Evolutionary conservation across 1,140 invertebrate genomes (phyloP), one percentile per base, ranked within the genome.

Genomic region (Sipha flava): DNA sequence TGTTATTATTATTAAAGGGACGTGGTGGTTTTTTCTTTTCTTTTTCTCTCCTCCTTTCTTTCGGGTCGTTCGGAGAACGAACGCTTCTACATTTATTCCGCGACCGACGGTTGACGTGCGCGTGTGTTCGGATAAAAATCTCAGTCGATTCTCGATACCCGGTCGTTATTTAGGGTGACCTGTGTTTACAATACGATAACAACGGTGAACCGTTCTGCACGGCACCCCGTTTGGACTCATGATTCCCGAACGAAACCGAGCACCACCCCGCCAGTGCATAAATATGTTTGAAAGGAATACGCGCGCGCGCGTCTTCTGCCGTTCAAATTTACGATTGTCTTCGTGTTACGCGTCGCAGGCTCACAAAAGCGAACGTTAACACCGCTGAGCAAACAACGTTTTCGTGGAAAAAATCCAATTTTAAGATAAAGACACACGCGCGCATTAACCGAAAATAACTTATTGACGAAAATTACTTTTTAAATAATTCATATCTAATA

Each of bases 91-190:
- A n/a, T n/a, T n/a, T n/a, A 62, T 31, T 21, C 59, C n/a, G n/a
- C 26, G 43, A 66, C 26, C 34, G 64, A 43, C 64, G 26, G 43
- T 34, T 66, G n/a, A n/a, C n/a, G n/a, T n/a, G n/a, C n/a, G n/a
- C 64, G 64, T 43, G 64, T 43, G 64, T 66, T 66, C 37, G 73
- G 73, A 77, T 77, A 77, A 77, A 77, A 77, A 77, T 77, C 73
- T 77, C 43, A 29, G 73, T 70, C 66, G 40, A 47, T 70, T 77
- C 47, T 40, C 52, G 73, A 77, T 77, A 43, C 34, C 23, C 52
- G 14, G 73, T 59, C 73, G 34, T 77, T 77, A 59, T 43, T 29
- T n/a, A 12, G 73, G 73, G 73, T 57, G 72, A 75, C 72, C 73
- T 16, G 49, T 77, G 73, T 77, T 77, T 77, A 77, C 73, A 77